A percentile compares a stretch with the other conserved stretches of the same genome.
These are phyloP conservation scores for Alosa sapidissima DNA, from an alignment of 2,797 vertebrate genomes.

Conservation along the genomic window DNA sequence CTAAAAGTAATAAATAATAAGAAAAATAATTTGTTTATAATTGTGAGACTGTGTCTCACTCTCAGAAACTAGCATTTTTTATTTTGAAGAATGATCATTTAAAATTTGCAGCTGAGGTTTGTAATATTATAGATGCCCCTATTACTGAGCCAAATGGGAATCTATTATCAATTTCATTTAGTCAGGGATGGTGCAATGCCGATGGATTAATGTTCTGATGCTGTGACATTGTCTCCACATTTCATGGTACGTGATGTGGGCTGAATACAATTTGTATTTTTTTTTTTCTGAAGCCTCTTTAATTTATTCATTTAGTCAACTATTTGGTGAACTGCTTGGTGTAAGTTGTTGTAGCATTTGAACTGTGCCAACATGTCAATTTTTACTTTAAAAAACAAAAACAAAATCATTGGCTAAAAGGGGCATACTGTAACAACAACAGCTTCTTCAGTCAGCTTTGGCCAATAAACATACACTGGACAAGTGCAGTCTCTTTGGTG, in stretches of 20 bases:
- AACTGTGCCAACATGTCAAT: slow-evolving; percentile 18
- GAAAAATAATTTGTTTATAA: not conserved
- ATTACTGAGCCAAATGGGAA: slow-evolving; percentile 17
- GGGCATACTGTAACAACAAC: not conserved
- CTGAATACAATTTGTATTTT: slow-evolving; percentile 2
- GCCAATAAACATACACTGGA: not conserved
- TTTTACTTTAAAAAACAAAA: not conserved
- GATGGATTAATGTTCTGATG: slow-evolving; percentile 5
- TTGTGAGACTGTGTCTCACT: not conserved
- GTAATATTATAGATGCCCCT: not conserved
- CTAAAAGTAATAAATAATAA: not conserved
- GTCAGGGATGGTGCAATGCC: slow-evolving; percentile 12
- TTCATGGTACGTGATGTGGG: slow-evolving; percentile 14
- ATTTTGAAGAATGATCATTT: slow-evolving; percentile 18
- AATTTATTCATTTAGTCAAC: slow-evolving; percentile 16
- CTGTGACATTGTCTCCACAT: slow-evolving; percentile 23
- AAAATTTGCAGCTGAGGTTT: not conserved
- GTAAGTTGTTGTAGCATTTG: slow-evolving; percentile 1
- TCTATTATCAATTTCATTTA: not conserved
- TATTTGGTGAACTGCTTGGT: slow-evolving; percentile 20
- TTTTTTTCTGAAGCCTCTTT: slow-evolving; percentile 1
- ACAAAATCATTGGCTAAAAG: not conserved
- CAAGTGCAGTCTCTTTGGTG: slow-evolving; percentile 10
- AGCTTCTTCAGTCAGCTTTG: not conserved
- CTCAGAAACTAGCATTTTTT: not conserved